phyloP scores from a whole-genome alignment of 1,140 invertebrate genomes.

The Pseudomyrmex cubaensis region DNA sequence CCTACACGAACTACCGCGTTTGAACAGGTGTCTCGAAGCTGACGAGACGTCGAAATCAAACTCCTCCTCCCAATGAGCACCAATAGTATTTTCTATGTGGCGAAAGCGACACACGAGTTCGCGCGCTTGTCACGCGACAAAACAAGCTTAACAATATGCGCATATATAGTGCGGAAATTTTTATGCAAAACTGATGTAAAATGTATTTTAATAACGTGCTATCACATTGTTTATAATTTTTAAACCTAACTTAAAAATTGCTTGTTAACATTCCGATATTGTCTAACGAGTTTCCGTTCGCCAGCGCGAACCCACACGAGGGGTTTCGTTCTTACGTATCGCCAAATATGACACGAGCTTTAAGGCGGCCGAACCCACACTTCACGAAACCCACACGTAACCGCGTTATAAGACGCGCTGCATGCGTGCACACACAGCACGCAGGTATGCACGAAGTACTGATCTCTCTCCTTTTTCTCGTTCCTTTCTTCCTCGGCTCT shows the following conservation, averaged over 20 bases:
- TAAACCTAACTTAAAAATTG: not conserved
- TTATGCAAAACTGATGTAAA: not conserved
- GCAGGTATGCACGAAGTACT: slow-evolving; percentile 49
- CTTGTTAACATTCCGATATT: slow-evolving; percentile 53
- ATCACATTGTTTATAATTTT: not conserved
- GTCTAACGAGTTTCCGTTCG: slow-evolving; percentile 43
- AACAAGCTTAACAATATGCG: not conserved
- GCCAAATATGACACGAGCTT: slow-evolving; percentile 73
- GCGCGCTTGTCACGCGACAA: too few relatives aligned
- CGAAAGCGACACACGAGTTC: not conserved
- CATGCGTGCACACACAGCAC: slow-evolving; percentile 26
- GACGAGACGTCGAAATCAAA: slow-evolving; percentile 43
- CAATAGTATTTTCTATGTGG: not conserved
- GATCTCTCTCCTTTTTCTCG: slow-evolving; percentile 34
- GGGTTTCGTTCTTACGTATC: slow-evolving; percentile 63
- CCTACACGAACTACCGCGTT: slow-evolving; percentile 55
- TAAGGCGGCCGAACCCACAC: slow-evolving; percentile 73
- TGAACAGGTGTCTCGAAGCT: slow-evolving; percentile 68
- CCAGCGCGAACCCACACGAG: slow-evolving; percentile 63
- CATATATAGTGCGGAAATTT: slow-evolving; percentile 7
- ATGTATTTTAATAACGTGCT: not conserved
- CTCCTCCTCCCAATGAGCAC: not conserved
- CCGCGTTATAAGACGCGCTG: slow-evolving; percentile 44
- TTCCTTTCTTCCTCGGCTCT: slow-evolving; percentile 10
- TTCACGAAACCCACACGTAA: slow-evolving; percentile 69